phyloP scores from a whole-genome alignment of 2,888 invertebrate genomes.

The Lepidochrysops patricia region DNA sequence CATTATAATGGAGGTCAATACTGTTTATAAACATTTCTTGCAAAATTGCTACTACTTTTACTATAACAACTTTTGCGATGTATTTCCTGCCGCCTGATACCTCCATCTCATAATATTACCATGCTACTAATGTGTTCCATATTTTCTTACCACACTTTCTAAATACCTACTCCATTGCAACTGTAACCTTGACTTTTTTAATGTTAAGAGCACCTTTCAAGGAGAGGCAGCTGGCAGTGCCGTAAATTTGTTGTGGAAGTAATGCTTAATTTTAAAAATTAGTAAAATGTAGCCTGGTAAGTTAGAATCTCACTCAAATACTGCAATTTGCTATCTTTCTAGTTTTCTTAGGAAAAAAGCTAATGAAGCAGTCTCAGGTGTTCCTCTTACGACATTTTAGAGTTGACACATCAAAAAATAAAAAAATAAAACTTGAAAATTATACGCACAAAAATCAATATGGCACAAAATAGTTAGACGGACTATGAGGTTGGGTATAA shows the following conservation, averaged over 20 bases:
- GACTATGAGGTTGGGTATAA: no score
- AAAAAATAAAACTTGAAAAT: no score
- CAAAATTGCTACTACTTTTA: constrained; percentile 32
- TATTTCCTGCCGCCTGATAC: not conserved
- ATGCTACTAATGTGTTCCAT: not conserved
- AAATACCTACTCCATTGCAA: not conserved
- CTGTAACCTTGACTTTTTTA: constrained; percentile 37
- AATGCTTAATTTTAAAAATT: no score
- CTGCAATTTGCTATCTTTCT: no score
- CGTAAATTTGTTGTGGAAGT: not conserved
- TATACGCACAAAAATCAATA: no score
- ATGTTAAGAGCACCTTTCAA: not conserved
- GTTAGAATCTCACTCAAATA: no score
- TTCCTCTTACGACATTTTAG: no score
- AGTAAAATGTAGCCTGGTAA: no score
- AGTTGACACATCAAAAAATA: no score
- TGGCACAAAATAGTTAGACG: no score
- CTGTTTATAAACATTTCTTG: constrained; percentile 66
- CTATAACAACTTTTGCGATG: not conserved
- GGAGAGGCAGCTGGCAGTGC: not conserved
- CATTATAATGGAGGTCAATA: constrained; percentile 60
- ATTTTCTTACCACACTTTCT: not conserved
- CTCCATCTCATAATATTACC: constrained; percentile 3
- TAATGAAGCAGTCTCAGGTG: no score
- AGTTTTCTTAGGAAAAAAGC: no score